These are phyloP conservation scores for Lordiphosa andalusiaca DNA, from an alignment of 2,888 invertebrate genomes.

Conservation along the genomic window DNA sequence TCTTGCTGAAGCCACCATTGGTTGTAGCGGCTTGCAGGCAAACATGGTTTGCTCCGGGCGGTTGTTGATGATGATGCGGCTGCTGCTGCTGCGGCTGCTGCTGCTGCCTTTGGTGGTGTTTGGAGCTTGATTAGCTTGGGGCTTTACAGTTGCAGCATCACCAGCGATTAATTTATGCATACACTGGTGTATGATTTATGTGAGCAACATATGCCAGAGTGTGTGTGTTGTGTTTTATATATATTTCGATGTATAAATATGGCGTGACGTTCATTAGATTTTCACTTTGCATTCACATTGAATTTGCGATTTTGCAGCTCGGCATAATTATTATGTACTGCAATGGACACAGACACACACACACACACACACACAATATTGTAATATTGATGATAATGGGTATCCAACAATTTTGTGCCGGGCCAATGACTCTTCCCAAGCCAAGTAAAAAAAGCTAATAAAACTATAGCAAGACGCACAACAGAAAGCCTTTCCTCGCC, in stretches of 20 bases:
- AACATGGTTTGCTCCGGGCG: constrained; percentile 40
- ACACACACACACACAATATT: constrained; percentile 15
- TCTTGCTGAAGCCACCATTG: constrained; percentile 24
- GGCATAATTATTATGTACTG: constrained; percentile 44
- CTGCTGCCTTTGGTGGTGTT: neutral
- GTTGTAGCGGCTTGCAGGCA: constrained; percentile 24
- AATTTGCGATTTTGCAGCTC: constrained; percentile 38
- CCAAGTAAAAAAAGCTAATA: constrained; percentile 4
- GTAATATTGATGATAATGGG: constrained; percentile 8
- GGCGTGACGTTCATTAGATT: constrained; percentile 48
- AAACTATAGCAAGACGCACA: constrained; percentile 1
- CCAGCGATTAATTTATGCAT: constrained; percentile 43
- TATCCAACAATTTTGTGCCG: constrained; percentile 7
- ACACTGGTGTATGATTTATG: constrained; percentile 24
- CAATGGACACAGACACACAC: constrained; percentile 1
- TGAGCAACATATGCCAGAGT: neutral
- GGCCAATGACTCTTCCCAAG: constrained; percentile 10
- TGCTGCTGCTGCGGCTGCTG: neutral
- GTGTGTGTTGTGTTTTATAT: constrained; percentile 6
- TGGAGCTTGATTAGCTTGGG: constrained; percentile 44
- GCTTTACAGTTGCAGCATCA: constrained; percentile 36
- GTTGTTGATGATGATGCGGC: constrained; percentile 25
- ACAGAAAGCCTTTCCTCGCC: constrained; percentile 8
- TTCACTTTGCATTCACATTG: constrained; percentile 66
- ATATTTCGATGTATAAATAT: constrained; percentile 19